Evolutionary conservation across 2,113 vertebrate genomes (phyloP), one percentile per base, ranked within the genome.

Genomic region (Gnathonemus longibarbis): DNA sequence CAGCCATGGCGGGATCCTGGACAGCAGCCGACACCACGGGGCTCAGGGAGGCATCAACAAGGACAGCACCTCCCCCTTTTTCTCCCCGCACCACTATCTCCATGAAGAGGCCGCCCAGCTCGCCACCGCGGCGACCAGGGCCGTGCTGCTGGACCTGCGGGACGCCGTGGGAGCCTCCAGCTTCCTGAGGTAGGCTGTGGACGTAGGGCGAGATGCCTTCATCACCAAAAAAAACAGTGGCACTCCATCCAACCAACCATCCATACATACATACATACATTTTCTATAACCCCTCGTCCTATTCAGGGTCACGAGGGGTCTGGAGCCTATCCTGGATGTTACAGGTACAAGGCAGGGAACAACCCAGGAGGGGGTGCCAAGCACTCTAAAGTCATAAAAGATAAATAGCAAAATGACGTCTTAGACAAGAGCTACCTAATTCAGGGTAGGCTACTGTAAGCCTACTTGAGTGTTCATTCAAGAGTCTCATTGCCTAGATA

Each of bases 31-130:
- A 77, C 80, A 91, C 66, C 90, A 90, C 52, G 94, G 92, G 0
- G 96, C 97, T 17, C 95, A 92, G 87, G 97, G 97, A 2, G 97
- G 97, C 88, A 97, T 97, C 93, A 98, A 97, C 93, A 98, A 98
- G 90, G 97, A 98, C 90, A 98, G 96, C 92, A 95, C 95, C 0
- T 96, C 96, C 1, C 93, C 94, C 0, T 3, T 96, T 35, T 97
- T 97, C 93, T 97, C 97, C 48, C 97, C 97, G 0, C 97, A 97
- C 91, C 96, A 97, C 90, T 94, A 93, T 89, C 95, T 97, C 85
- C 97, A 97, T 62, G 88, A 66, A 4, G 93, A 95, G 87, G 97
- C 97, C 0, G 96, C 96, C 1, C 24, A 85, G 9, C 90, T 97
- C 70, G 97, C 97, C 2, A 94, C 94, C 48, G 91, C 94, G 77